A percentile compares a stretch with the other conserved stretches of the same genome.
These are phyloP conservation scores for Nipponia nippon DNA, from an alignment of 2,113 vertebrate genomes.

Conservation along the genomic window DNA sequence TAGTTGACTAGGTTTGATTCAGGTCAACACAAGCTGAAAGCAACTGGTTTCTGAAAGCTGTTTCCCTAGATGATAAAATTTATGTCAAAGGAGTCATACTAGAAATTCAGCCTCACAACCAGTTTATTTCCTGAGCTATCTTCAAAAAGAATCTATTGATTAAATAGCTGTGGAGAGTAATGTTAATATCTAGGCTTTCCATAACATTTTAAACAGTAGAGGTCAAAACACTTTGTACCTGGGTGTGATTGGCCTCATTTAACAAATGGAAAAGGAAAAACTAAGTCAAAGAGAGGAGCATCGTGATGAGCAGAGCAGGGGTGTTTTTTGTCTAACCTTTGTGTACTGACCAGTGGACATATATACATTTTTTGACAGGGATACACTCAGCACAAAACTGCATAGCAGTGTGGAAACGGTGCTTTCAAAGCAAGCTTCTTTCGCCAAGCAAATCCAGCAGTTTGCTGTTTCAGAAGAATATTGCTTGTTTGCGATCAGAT, in stretches of 20 bases:
- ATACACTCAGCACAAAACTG: background rate
- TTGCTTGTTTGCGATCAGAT: background rate
- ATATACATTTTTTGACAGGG: background rate
- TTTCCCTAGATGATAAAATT: background rate
- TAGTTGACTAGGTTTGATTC: background rate
- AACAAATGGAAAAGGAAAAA: background rate
- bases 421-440: background rate
- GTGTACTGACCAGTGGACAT: background rate
- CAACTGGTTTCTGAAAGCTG: background rate
- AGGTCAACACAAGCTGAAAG: background rate
- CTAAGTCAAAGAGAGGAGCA: background rate
- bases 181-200: background rate
- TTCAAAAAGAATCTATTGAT: background rate
- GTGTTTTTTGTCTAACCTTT: background rate
- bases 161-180: background rate
- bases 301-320: background rate
- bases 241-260: background rate
- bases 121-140: background rate
- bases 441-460: background rate
- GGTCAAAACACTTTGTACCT: background rate
- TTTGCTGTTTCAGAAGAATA: background rate
- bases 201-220: background rate
- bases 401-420: background rate
- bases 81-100: background rate
- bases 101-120: background rate